These are phyloP conservation scores for Drosophila prostipennis DNA, from an alignment of 2,888 invertebrate genomes.

Conservation along the genomic window DNA sequence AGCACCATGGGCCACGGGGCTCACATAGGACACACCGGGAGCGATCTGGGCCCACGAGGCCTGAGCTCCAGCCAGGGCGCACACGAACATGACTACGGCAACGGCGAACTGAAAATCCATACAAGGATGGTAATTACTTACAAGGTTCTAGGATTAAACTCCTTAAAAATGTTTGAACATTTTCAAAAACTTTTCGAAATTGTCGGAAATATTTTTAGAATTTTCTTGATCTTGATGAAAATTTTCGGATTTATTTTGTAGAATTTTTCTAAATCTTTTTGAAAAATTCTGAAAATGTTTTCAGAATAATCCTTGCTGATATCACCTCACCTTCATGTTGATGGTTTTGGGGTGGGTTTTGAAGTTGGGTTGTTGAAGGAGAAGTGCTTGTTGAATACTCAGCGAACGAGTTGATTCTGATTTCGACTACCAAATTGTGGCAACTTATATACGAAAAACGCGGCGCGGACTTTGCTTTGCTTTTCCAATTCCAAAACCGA, in stretches of 20 bases:
- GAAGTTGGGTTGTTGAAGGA: conserved; percentile 60
- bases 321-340: conserved; percentile 83
- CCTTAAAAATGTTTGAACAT: not conserved
- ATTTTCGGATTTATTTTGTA: not conserved
- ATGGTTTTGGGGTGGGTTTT: conserved; percentile 57
- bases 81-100: conserved; percentile 83
- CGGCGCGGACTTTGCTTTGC: conserved; percentile 52
- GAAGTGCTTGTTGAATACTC: conserved; percentile 80
- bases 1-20: conserved; percentile 70
- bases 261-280: not conserved
- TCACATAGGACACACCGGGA: conserved; percentile 80
- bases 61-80: conserved; percentile 82
- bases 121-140: not conserved
- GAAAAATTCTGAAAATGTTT: not conserved
- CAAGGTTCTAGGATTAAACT: not conserved
- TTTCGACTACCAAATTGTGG: conserved; percentile 79
- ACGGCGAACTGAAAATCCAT: conserved; percentile 73
- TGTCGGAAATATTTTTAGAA: too few relatives aligned
- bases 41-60: conserved; percentile 79
- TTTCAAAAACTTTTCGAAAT: not conserved
- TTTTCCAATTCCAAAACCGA: conserved; percentile 49
- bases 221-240: too few relatives aligned
- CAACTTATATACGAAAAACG: conserved; percentile 83
- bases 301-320: not conserved
- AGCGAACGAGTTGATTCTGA: conserved; percentile 83